Evolutionary conservation across 2,797 vertebrate genomes (phyloP).

Genomic region (Thalassophryne amazonica): DNA sequence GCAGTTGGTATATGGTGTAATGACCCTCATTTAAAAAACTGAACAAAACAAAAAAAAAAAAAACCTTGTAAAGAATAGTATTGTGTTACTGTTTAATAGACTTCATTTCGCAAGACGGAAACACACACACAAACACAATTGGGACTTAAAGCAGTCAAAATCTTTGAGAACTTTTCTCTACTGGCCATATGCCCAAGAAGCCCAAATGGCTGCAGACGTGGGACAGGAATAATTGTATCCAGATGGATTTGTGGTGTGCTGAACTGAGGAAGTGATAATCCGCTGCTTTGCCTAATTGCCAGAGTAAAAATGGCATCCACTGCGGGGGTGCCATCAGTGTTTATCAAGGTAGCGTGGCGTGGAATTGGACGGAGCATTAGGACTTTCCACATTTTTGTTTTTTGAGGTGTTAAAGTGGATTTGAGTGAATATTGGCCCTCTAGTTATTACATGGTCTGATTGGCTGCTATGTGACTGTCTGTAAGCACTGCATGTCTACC

Average conservation of each 20-base stretch:
- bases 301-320: conserved; percentile 66
- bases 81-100: no score
- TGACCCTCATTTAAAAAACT: no score
- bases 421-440: conserved; percentile 62
- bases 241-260: conserved; percentile 60
- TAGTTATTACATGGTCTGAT: conserved; percentile 70
- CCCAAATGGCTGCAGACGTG: conserved; percentile 53
- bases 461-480: conserved; percentile 60
- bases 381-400: conserved; percentile 64
- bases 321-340: conserved; percentile 52
- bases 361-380: conserved; percentile 62
- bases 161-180: conserved; percentile 30
- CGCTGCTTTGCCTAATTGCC: conserved; percentile 72
- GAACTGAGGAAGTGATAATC: conserved; percentile 61
- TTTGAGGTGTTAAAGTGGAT: conserved; percentile 69
- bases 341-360: conserved; percentile 59
- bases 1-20: no score
- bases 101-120: no score
- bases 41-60: neutral
- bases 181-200: conserved; percentile 49
- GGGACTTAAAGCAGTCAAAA: conserved; percentile 38
- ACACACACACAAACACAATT: no score
- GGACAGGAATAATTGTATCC: conserved; percentile 64
- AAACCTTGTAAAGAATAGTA: no score
- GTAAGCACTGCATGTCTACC: conserved; percentile 46